Percentiles rank a stretch among this genome's conserved stretches.
Conservation (phyloP, 2,797 vertebrate species). For the Sciurus carolinensis region DNA sequence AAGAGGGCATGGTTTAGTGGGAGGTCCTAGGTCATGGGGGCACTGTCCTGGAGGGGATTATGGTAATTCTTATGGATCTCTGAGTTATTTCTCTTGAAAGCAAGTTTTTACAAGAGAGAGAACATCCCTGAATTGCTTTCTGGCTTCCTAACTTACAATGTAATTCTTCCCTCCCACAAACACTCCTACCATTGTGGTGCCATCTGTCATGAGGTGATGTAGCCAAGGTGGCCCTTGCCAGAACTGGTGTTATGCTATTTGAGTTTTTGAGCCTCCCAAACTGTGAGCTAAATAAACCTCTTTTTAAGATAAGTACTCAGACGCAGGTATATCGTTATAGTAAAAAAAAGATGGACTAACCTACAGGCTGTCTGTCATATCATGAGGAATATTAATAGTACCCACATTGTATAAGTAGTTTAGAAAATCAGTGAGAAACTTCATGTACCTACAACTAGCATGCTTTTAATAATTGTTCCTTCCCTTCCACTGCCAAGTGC, state of each 20-base stretch:
- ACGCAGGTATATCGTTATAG: neutral
- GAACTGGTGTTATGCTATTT: neutral
- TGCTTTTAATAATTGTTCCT: neutral
- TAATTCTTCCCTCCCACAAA: neutral
- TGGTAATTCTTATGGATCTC: neutral
- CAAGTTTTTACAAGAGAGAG: neutral
- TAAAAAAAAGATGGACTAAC: neutral
- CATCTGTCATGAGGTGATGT: no score
- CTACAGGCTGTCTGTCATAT: neutral
- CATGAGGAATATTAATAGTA: neutral
- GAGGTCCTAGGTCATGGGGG: neutral
- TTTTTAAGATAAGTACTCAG: neutral
- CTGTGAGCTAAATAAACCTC: neutral
- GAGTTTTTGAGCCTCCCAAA: neutral
- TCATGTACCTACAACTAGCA: neutral
- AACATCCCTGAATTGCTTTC: neutral
- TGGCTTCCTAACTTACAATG: neutral
- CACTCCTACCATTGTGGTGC: neutral
- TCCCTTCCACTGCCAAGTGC: neutral
- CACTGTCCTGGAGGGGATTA: neutral
- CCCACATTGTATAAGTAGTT: neutral
- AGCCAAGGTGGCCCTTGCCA: neutral
- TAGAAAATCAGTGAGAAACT: constrained; percentile 8
- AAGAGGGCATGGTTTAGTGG: neutral
- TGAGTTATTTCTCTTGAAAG: neutral